Evolutionary conservation across 2,888 invertebrate genomes (phyloP).

Genomic region (Drosophila cracens): DNA sequence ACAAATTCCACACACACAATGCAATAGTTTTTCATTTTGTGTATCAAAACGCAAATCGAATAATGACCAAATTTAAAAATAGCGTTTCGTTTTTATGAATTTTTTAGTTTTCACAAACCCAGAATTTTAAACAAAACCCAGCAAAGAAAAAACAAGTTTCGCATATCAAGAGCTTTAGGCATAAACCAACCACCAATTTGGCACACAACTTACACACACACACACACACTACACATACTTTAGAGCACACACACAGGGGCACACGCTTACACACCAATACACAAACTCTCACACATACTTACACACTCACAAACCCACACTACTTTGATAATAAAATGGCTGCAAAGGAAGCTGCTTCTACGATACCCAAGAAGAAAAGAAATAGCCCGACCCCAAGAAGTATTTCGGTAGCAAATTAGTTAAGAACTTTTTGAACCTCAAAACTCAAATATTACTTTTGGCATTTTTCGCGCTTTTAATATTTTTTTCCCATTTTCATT

Average conservation of each 20-base stretch:
- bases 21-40: slow-evolving; percentile 83
- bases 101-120: slow-evolving; percentile 59
- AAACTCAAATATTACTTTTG: slow-evolving; percentile 17
- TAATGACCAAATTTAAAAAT: slow-evolving; percentile 62
- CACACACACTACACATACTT: slow-evolving; percentile 57
- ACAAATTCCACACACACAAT: slow-evolving; percentile 74
- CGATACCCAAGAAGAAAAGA: slow-evolving; percentile 82
- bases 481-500: slow-evolving; percentile 72
- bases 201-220: slow-evolving; percentile 57
- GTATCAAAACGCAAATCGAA: slow-evolving; percentile 70
- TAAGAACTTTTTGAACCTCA: slow-evolving; percentile 18
- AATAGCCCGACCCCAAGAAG: slow-evolving; percentile 69
- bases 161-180: slow-evolving; percentile 61
- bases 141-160: slow-evolving; percentile 60
- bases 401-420: slow-evolving; percentile 22
- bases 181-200: slow-evolving; percentile 70
- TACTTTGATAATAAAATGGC: slow-evolving; percentile 76
- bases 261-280: slow-evolving; percentile 37
- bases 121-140: slow-evolving; percentile 40
- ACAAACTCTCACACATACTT: slow-evolving; percentile 25
- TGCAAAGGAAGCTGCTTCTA: slow-evolving; percentile 81
- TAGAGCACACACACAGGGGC: slow-evolving; percentile 61
- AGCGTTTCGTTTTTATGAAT: slow-evolving; percentile 66
- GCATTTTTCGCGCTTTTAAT: slow-evolving; percentile 71
- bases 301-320: slow-evolving; percentile 54